phyloP scores from a whole-genome alignment of 2,888 invertebrate species.

The Neoaliturus tenellus region DNA sequence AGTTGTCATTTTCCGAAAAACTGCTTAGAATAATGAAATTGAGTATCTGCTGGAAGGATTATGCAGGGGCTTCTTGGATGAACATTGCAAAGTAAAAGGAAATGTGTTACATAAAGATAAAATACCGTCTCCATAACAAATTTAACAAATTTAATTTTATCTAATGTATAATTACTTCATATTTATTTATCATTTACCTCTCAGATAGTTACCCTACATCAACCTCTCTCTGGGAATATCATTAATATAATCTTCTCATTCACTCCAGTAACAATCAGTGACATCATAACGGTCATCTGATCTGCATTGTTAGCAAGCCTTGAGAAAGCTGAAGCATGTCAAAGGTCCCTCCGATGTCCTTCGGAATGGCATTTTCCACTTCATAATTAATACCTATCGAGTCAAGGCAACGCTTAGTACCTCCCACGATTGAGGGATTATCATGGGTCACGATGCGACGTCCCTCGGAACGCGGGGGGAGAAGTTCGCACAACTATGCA shows the following conservation, averaged over 20 bases:
- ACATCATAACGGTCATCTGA: neutral
- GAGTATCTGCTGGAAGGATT: too few relatives aligned
- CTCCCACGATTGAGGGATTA: neutral
- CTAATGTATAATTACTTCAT: too few relatives aligned
- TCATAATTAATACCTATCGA: neutral
- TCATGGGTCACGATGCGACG: neutral
- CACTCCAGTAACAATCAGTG: neutral
- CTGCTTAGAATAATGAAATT: too few relatives aligned
- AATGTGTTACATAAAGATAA: too few relatives aligned
- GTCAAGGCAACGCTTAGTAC: slow-evolving; percentile 3
- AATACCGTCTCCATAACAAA: too few relatives aligned
- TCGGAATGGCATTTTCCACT: slow-evolving; percentile 3
- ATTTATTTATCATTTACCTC: too few relatives aligned
- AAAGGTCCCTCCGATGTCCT: slow-evolving; percentile 9
- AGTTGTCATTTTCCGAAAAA: too few relatives aligned
- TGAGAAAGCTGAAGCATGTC: slow-evolving; percentile 8
- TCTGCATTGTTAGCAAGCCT: slow-evolving; percentile 3
- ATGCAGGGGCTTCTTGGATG: too few relatives aligned
- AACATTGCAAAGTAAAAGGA: too few relatives aligned
- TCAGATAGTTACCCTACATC: too few relatives aligned
- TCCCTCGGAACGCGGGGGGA: neutral
- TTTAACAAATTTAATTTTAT: too few relatives aligned
- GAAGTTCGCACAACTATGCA: neutral
- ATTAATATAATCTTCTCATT: neutral
- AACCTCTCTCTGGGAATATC: too few relatives aligned